phyloP scores from a whole-genome alignment of 2,888 invertebrate genomes.

The Hemaris fuciformis region DNA sequence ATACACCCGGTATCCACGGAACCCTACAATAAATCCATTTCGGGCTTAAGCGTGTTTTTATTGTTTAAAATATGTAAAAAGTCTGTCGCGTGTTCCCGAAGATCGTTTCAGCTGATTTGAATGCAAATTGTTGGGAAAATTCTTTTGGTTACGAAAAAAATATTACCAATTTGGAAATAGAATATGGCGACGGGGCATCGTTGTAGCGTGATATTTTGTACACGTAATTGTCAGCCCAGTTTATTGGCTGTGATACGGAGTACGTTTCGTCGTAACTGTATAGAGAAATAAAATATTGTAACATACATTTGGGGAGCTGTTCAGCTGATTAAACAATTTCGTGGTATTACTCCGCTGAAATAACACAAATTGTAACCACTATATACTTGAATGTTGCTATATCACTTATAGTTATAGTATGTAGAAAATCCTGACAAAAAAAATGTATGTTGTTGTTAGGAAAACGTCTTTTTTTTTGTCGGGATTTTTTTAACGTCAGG shows the following conservation, averaged over 20 bases:
- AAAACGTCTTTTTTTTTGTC: too few relatives aligned
- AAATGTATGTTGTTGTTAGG: too few relatives aligned
- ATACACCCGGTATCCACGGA: background rate
- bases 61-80: slow-evolving; percentile 36
- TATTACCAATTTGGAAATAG: slow-evolving; percentile 3
- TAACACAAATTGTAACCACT: background rate
- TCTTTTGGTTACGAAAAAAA: slow-evolving; percentile 5
- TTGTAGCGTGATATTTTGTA: slow-evolving; percentile 10
- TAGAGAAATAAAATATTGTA: background rate
- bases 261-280: background rate
- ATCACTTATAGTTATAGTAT: too few relatives aligned
- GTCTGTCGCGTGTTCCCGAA: slow-evolving; percentile 25
- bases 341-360: background rate
- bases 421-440: too few relatives aligned
- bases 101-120: slow-evolving; percentile 37
- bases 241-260: background rate
- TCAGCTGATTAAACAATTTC: background rate
- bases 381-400: too few relatives aligned
- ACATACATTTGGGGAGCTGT: too few relatives aligned
- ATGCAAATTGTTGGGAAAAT: slow-evolving; percentile 42
- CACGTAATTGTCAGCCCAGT: slow-evolving; percentile 12
- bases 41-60: slow-evolving; percentile 14
- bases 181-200: slow-evolving; percentile 4
- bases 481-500: too few relatives aligned
- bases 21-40: background rate